phyloP scores from a whole-genome alignment of 2,797 vertebrate genomes.

The Xerus rutilus region DNA sequence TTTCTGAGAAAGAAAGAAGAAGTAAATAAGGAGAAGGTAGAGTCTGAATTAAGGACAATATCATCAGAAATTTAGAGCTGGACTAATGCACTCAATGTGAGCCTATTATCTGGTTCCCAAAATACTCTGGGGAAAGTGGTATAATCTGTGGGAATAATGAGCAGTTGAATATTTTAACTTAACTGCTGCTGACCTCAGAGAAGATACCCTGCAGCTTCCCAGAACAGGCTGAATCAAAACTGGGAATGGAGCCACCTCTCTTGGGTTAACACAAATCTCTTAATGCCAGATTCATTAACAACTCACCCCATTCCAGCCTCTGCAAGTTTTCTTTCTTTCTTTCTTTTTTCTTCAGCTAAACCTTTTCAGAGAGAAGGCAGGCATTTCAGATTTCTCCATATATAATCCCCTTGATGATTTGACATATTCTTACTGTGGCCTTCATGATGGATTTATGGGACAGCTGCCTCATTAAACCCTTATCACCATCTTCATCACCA shows the following conservation, averaged over 20 bases:
- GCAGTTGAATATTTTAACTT: conserved; percentile 70
- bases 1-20: not conserved
- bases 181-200: conserved; percentile 62
- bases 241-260: conserved; percentile 62
- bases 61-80: not conserved
- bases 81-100: not conserved
- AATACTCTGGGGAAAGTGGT: conserved; percentile 38
- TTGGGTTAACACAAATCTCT: conserved; percentile 72
- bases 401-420: conserved; percentile 75
- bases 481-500: conserved; percentile 63
- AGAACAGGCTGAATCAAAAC: conserved; percentile 52
- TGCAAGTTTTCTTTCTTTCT: not conserved
- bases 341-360: not conserved
- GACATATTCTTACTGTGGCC: conserved; percentile 63
- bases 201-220: conserved; percentile 56
- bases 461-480: conserved; percentile 68
- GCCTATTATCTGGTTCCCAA: conserved; percentile 39
- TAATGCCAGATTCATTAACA: conserved; percentile 81
- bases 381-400: conserved; percentile 71
- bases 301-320: conserved; percentile 60
- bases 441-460: conserved; percentile 62
- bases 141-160: conserved; percentile 58
- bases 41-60: not conserved
- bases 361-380: conserved; percentile 68
- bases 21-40: not conserved